These are phyloP conservation scores for Ceyx margarethae DNA, from an alignment of 2,113 vertebrate genomes.

Conservation along the genomic window DNA sequence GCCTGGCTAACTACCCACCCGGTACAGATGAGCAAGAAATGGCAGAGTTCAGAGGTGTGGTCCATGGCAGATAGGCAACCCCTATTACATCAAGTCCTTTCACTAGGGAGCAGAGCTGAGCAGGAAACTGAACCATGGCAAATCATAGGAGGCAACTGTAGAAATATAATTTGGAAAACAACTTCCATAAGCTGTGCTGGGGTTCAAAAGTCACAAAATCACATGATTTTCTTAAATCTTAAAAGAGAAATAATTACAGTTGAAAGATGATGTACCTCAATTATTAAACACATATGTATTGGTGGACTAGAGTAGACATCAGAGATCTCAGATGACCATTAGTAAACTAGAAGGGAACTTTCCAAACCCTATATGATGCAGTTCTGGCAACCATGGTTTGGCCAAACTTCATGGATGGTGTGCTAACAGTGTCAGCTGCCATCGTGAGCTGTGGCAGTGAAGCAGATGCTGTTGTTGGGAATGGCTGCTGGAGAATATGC, in stretches of 20 bases:
- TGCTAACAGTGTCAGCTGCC: not conserved
- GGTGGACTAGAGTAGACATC: not conserved
- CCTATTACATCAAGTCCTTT: not conserved
- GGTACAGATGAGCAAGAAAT: not conserved
- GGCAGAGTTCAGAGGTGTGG: not conserved
- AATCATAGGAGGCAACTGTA: too few relatives aligned
- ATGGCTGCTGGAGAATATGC: not conserved
- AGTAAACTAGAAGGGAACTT: not conserved
- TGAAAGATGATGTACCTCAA: too few relatives aligned
- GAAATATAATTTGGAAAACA: too few relatives aligned
- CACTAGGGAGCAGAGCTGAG: not conserved
- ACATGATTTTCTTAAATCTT: too few relatives aligned
- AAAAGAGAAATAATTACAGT: too few relatives aligned
- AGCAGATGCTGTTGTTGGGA: not conserved
- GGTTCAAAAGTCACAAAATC: too few relatives aligned
- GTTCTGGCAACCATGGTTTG: not conserved
- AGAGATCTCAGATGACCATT: not conserved
- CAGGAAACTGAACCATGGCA: not conserved
- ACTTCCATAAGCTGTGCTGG: too few relatives aligned
- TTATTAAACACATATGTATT: fast-evolving
- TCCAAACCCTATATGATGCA: not conserved
- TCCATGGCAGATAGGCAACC: not conserved
- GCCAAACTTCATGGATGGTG: not conserved
- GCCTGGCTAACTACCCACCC: not conserved
- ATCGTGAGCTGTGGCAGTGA: not conserved